A percentile compares a stretch with the other conserved stretches of the same genome.
phyloP scores from a whole-genome alignment of 2,797 vertebrate species.

The Triplophysa bombifrons region DNA sequence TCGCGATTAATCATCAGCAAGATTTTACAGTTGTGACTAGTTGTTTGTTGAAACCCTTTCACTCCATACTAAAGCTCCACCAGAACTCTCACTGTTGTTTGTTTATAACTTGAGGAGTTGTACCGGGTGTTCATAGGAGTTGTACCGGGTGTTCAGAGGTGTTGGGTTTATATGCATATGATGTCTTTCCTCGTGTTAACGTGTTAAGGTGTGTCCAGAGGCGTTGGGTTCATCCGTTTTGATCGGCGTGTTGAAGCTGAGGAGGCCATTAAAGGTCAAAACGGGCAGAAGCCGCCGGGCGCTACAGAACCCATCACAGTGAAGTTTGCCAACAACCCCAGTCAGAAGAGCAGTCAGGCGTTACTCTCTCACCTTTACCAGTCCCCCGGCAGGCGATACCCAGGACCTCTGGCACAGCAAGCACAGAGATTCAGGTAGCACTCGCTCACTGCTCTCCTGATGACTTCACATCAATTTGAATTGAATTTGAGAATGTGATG shows the following conservation, averaged over 20 bases:
- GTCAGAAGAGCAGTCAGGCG: slow-evolving; percentile 98
- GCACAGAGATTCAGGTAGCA: slow-evolving; percentile 96
- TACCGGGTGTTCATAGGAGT: slow-evolving; percentile 38
- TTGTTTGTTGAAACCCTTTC: no score
- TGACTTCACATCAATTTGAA: background rate
- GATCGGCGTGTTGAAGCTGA: slow-evolving; percentile 96
- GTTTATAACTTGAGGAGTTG: background rate
- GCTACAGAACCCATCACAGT: slow-evolving; percentile 97
- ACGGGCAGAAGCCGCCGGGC: slow-evolving; percentile 94
- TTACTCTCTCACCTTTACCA: slow-evolving; percentile 98
- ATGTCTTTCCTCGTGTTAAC: background rate
- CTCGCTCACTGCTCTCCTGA: background rate
- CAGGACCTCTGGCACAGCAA: slow-evolving; percentile 94
- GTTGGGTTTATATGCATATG: slow-evolving; percentile 23
- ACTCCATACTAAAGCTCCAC: background rate
- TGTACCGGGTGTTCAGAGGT: slow-evolving; percentile 38
- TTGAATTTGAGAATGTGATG: slow-evolving; percentile 2
- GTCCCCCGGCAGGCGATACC: slow-evolving; percentile 97
- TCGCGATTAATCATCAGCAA: no score
- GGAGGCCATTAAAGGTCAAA: slow-evolving; percentile 98
- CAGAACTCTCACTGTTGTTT: background rate
- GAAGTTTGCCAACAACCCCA: slow-evolving; percentile 99
- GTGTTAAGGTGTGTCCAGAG: slow-evolving; percentile 88
- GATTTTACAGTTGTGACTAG: no score
- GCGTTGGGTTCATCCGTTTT: slow-evolving; percentile 97